Percentiles rank a stretch among this genome's conserved stretches.
phyloP scores from a whole-genome alignment of 2,888 invertebrate genomes.

The Drosophila setosimentum region DNA sequence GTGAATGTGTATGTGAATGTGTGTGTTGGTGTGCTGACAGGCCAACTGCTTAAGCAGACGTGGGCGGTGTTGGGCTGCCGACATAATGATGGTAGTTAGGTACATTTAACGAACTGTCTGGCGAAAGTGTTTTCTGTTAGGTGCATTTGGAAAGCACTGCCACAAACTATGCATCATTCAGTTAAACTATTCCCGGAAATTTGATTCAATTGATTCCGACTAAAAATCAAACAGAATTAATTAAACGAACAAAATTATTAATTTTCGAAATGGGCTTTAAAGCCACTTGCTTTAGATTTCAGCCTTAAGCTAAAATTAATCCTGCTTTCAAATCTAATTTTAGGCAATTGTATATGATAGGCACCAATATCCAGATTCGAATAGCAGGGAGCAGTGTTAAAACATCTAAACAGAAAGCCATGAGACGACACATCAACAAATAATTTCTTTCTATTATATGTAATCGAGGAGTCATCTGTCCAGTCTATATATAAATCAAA shows the following conservation, averaged over 20 bases:
- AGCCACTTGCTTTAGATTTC: neutral
- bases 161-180: constrained; percentile 50
- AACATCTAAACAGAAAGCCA: neutral
- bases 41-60: constrained; percentile 25
- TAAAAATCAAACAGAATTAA: constrained; percentile 1
- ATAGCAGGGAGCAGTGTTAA: neutral
- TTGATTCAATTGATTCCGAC: neutral
- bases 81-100: constrained; percentile 33
- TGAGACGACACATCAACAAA: neutral
- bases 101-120: constrained; percentile 36
- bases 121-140: constrained; percentile 18
- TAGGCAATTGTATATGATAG: neutral
- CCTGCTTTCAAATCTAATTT: neutral
- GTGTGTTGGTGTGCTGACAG: constrained; percentile 32
- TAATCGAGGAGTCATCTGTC: too few relatives aligned
- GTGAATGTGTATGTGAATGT: constrained; percentile 3
- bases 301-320: neutral
- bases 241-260: neutral
- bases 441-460: too few relatives aligned
- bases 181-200: neutral
- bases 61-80: constrained; percentile 1
- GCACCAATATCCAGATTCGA: neutral
- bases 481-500: too few relatives aligned
- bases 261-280: neutral
- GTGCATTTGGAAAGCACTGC: constrained; percentile 22